A percentile compares a stretch with the other conserved stretches of the same genome.
phyloP scores from a whole-genome alignment of 2,113 vertebrate genomes.

The Grus americana region DNA sequence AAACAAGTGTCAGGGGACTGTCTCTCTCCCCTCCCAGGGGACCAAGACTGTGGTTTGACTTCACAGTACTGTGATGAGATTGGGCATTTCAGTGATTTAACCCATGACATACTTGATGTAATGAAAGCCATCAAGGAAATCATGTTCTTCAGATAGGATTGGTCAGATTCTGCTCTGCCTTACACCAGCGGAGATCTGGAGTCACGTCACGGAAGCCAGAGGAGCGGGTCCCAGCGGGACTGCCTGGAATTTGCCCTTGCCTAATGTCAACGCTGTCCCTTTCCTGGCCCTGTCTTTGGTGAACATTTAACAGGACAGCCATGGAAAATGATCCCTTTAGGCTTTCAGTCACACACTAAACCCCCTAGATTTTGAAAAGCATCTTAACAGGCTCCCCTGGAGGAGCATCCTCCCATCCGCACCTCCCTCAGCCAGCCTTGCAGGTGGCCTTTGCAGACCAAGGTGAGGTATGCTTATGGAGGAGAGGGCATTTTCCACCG shows the following conservation, averaged over 20 bases:
- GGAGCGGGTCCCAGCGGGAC: neutral
- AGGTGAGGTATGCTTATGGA: neutral
- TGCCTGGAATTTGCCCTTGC: neutral
- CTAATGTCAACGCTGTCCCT: neutral
- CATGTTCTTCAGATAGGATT: neutral
- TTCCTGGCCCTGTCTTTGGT: neutral
- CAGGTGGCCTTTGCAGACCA: neutral
- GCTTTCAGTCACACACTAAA: neutral
- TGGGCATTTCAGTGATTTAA: neutral
- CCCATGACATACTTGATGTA: neutral
- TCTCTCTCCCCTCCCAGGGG: neutral
- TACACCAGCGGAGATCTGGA: neutral
- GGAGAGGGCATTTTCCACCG: neutral
- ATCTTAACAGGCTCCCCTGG: neutral
- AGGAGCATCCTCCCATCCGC: neutral
- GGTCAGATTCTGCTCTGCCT: neutral
- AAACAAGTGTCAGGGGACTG: neutral
- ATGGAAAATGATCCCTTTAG: neutral
- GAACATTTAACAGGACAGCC: neutral
- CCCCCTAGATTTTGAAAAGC: neutral
- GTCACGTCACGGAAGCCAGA: neutral
- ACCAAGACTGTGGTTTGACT: neutral
- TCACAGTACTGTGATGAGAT: neutral
- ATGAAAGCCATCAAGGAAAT: neutral
- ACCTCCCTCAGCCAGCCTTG: neutral